Percentiles rank a stretch among this genome's conserved stretches.
phyloP scores from a whole-genome alignment of 2,888 invertebrate species.

The Pammene aurita region DNA sequence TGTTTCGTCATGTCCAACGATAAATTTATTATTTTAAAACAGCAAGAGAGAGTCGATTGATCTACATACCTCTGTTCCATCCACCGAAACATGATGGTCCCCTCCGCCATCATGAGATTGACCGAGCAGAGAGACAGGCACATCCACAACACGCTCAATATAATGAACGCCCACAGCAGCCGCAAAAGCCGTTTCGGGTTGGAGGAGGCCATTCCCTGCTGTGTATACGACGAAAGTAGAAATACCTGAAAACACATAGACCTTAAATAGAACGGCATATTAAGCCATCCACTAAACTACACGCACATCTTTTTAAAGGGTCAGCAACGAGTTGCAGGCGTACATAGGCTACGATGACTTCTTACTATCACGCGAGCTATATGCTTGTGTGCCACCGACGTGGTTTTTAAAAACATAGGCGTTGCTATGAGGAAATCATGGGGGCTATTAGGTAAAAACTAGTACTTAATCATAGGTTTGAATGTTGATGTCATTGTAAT shows the following conservation, averaged over 20 bases:
- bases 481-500: too few relatives aligned
- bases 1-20: too few relatives aligned
- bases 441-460: too few relatives aligned
- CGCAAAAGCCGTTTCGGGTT: slow-evolving; percentile 87
- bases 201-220: slow-evolving; percentile 83
- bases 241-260: slow-evolving; percentile 85
- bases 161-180: slow-evolving; percentile 88
- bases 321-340: neutral
- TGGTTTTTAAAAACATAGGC: too few relatives aligned
- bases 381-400: too few relatives aligned
- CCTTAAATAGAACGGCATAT: neutral
- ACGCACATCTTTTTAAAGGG: neutral
- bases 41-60: neutral
- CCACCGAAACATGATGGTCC: slow-evolving; percentile 86
- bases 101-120: slow-evolving; percentile 85
- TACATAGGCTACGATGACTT: too few relatives aligned
- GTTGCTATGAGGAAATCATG: too few relatives aligned
- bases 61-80: slow-evolving; percentile 79
- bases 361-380: too few relatives aligned
- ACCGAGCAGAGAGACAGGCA: slow-evolving; percentile 86
- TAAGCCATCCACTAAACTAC: too few relatives aligned
- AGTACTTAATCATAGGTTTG: too few relatives aligned
- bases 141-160: slow-evolving; percentile 87
- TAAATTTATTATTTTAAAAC: too few relatives aligned
- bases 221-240: slow-evolving; percentile 87